These are phyloP conservation scores for Crotalus horridus DNA, from an alignment of 2,113 vertebrate species.

Conservation along the genomic window DNA sequence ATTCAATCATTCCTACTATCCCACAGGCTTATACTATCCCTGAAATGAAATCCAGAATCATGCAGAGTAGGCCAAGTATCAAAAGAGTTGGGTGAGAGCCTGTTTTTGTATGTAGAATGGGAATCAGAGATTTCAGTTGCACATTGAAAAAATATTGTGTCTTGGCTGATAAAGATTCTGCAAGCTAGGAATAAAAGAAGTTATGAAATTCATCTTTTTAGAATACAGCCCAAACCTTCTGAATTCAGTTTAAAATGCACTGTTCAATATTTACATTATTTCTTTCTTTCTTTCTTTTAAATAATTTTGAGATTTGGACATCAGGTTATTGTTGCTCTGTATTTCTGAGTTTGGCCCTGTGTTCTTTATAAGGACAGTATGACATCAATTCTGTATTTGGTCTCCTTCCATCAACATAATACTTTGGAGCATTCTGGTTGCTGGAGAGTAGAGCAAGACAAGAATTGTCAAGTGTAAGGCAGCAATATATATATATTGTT, in stretches of 20 bases:
- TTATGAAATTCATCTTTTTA: not conserved
- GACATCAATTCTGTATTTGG: not conserved
- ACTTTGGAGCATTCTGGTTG: not conserved
- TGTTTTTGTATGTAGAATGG: not conserved
- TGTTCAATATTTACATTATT: not conserved
- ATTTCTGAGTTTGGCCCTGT: not conserved
- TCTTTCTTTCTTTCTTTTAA: not conserved
- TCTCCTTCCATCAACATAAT: not conserved
- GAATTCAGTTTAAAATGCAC: not conserved
- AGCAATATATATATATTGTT: not conserved
- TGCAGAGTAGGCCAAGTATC: not conserved
- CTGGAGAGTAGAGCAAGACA: not conserved
- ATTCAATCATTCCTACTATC: not conserved
- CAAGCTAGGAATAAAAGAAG: not conserved
- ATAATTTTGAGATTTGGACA: not conserved
- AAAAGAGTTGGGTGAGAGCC: not conserved
- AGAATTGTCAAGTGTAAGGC: not conserved
- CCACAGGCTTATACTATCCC: not conserved
- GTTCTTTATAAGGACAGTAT: not conserved
- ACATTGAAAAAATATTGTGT: not conserved
- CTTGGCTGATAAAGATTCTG: not conserved
- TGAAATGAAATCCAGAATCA: not conserved
- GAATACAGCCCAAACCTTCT: not conserved
- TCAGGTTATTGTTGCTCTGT: not conserved
- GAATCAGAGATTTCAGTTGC: not conserved